These are phyloP conservation scores for Coilia nasus DNA, from an alignment of 2,797 vertebrate species.

Conservation along the genomic window DNA sequence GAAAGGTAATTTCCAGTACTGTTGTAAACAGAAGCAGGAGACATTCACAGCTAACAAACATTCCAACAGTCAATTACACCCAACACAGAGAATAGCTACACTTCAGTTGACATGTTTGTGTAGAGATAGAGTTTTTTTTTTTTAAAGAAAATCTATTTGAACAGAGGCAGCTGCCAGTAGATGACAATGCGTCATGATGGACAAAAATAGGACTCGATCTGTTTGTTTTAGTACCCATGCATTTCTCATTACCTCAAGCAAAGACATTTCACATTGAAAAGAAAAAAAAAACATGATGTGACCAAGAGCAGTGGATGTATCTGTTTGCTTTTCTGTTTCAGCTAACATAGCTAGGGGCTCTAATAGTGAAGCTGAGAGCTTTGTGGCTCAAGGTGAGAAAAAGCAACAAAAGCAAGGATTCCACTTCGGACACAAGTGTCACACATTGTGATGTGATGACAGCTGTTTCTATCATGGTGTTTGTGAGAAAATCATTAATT, in stretches of 20 bases:
- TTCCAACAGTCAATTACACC: not conserved
- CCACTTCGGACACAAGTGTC: not conserved
- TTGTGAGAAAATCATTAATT: not conserved
- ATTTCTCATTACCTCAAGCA: constrained; percentile 4
- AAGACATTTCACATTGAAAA: not conserved
- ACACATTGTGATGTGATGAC: not conserved
- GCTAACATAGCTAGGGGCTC: not conserved
- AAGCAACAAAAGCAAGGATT: not conserved
- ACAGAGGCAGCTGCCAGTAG: not conserved
- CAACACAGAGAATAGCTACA: not conserved
- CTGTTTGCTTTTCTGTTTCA: not conserved
- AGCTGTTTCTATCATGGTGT: not conserved
- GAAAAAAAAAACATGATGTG: not conserved
- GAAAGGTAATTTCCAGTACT: not conserved
- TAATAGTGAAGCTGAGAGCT: not conserved
- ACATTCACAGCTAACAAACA: not conserved
- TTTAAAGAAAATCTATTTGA: not conserved
- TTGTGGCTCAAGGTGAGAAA: not conserved
- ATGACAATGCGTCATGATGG: not conserved
- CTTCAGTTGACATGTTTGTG: not conserved
- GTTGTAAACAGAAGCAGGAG: not conserved
- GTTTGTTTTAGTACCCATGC: constrained; percentile 11
- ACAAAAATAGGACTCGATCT: not conserved
- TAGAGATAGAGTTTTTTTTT: not conserved
- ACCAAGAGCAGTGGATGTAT: not conserved